Evolutionary conservation across 2,888 invertebrate genomes (phyloP).

Genomic region (Prenolepis imparis): DNA sequence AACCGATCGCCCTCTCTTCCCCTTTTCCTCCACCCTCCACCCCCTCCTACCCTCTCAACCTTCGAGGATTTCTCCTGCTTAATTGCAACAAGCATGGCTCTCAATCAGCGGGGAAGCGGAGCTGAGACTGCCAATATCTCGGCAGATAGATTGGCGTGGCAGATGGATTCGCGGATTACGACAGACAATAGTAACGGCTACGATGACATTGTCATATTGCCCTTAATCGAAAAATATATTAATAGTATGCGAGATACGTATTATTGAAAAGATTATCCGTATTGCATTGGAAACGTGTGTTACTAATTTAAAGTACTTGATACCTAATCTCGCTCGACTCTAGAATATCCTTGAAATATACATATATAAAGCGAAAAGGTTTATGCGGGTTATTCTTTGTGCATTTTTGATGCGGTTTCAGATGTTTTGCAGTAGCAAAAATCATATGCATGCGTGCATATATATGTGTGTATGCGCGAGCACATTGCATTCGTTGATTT

Average conservation of each 20-base stretch:
- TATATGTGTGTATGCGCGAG: neutral
- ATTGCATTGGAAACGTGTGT: neutral
- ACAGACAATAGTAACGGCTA: neutral
- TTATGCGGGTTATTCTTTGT: slow-evolving; percentile 8
- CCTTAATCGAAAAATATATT: slow-evolving; percentile 14
- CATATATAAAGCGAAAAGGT: neutral
- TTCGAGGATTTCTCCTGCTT: slow-evolving; percentile 62
- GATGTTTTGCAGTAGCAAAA: slow-evolving; percentile 2
- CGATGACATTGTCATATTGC: neutral
- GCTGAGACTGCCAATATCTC: slow-evolving; percentile 26
- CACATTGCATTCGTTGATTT: neutral
- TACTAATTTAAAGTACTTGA: slow-evolving; percentile 13
- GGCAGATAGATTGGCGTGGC: neutral
- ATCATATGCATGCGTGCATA: neutral
- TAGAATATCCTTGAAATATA: neutral
- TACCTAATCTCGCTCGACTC: neutral
- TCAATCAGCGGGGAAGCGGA: slow-evolving; percentile 4
- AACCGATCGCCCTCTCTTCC: slow-evolving; percentile 15
- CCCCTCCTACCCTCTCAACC: slow-evolving; percentile 22
- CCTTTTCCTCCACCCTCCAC: too few relatives aligned
- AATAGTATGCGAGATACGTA: neutral
- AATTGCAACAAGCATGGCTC: slow-evolving; percentile 46
- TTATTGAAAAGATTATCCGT: neutral
- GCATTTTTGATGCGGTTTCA: neutral
- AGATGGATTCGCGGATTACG: slow-evolving; percentile 2